Percentiles rank a stretch among this genome's conserved stretches.
These are phyloP conservation scores for Megalopta genalis DNA, from an alignment of 1,140 invertebrate genomes.

Conservation along the genomic window DNA sequence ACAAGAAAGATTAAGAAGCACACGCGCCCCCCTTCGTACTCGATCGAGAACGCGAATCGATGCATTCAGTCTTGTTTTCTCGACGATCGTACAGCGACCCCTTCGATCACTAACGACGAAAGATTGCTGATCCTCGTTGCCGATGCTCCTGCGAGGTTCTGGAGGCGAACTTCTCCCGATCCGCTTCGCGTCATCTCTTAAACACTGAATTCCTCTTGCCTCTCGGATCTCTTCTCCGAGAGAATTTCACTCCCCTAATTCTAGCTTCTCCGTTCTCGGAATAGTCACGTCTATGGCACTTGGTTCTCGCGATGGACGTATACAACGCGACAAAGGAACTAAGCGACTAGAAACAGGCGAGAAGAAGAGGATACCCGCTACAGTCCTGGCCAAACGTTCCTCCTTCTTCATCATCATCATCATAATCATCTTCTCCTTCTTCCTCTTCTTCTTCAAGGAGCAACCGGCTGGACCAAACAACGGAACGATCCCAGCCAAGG, in stretches of 20 bases:
- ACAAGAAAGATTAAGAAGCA: constrained; percentile 3
- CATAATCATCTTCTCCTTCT: too few species aligned
- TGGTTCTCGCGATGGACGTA: background rate
- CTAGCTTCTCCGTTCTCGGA: background rate
- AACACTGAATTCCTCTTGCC: too few species aligned
- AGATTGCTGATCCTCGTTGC: background rate
- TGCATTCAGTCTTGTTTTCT: background rate
- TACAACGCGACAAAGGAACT: background rate
- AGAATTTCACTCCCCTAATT: too few species aligned
- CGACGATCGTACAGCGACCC: background rate
- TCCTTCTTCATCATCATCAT: too few species aligned
- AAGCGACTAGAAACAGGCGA: background rate
- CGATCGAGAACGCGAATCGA: constrained; percentile 4
- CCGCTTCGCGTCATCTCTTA: too few species aligned
- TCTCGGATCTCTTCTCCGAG: too few species aligned
- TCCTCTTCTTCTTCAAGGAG: too few species aligned
- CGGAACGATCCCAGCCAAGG: constrained; percentile 1
- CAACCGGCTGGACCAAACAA: background rate
- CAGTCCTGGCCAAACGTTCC: background rate
- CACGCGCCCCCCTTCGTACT: constrained; percentile 5
- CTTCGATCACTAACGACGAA: background rate
- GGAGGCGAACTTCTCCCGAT: too few species aligned
- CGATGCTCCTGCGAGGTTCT: background rate
- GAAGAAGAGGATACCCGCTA: background rate
- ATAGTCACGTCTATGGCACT: constrained; percentile 13